Conservation (phyloP, 2,888 invertebrate genomes). For the Zygothrica quintamaculata region DNA sequence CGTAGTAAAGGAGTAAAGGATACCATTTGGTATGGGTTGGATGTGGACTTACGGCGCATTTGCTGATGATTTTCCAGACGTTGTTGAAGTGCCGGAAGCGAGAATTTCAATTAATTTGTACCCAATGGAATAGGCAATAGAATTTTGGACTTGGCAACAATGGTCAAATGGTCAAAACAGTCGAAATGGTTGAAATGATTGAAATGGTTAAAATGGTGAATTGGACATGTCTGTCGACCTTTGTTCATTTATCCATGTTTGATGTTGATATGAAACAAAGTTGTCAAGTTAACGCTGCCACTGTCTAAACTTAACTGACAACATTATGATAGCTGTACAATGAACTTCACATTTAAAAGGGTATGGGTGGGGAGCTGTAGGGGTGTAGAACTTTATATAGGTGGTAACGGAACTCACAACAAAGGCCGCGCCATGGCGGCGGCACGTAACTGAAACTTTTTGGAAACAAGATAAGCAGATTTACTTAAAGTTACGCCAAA, state of each 20-base stretch:
- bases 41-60: slow-evolving; percentile 8
- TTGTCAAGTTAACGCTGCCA: slow-evolving; percentile 60
- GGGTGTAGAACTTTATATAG: not conserved
- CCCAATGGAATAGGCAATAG: slow-evolving; percentile 43
- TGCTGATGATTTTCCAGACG: slow-evolving; percentile 30
- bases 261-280: slow-evolving; percentile 52
- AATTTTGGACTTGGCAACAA: slow-evolving; percentile 51
- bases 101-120: slow-evolving; percentile 69
- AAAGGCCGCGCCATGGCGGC: slow-evolving; percentile 74
- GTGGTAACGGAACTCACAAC: slow-evolving; percentile 31
- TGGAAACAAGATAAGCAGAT: slow-evolving; percentile 79
- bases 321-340: slow-evolving; percentile 71
- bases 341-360: slow-evolving; percentile 40
- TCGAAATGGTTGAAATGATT: no score
- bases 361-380: not conserved
- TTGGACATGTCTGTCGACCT: slow-evolving; percentile 1
- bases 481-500: slow-evolving; percentile 72
- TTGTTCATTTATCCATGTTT: slow-evolving; percentile 6
- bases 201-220: not conserved
- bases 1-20: not conserved
- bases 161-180: no score
- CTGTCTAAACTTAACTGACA: slow-evolving; percentile 70
- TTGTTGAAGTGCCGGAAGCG: slow-evolving; percentile 44
- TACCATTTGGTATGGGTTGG: not conserved
- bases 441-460: slow-evolving; percentile 80